Percentiles rank a stretch among this genome's conserved stretches.
These are phyloP conservation scores for Pseudorasbora parva DNA, from an alignment of 2,113 vertebrate genomes.

Conservation along the genomic window DNA sequence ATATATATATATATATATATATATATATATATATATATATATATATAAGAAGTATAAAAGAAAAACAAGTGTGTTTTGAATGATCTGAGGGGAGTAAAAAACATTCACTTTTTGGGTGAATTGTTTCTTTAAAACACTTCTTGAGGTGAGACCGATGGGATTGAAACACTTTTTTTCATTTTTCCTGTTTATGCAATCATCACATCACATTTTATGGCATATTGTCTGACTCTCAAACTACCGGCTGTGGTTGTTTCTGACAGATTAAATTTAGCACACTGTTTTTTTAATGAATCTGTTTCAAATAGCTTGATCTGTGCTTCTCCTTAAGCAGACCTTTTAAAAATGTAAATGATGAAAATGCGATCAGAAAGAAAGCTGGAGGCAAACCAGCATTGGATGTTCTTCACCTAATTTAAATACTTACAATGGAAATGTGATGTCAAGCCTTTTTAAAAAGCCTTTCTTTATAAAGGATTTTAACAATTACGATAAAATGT, in stretches of 20 bases:
- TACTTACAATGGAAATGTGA: neutral
- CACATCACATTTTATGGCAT: slow-evolving; percentile 13
- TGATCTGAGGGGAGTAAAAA: neutral
- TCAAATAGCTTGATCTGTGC: slow-evolving; percentile 4
- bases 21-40: no score
- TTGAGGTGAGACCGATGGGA: neutral
- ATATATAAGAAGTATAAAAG: no score
- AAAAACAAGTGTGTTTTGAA: neutral
- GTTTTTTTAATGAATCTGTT: neutral
- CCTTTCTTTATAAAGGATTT: neutral
- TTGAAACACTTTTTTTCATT: neutral
- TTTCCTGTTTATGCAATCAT: neutral
- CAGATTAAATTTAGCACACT: neutral
- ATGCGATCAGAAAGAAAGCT: slow-evolving; percentile 14
- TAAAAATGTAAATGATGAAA: neutral
- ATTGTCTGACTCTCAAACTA: neutral
- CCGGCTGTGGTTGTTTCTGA: neutral
- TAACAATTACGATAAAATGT: neutral
- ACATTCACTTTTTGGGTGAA: neutral
- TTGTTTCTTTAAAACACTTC: neutral
- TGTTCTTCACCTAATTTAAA: neutral
- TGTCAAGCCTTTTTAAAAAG: neutral
- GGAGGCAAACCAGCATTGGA: neutral
- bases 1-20: no score
- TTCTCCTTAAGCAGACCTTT: slow-evolving; percentile 8